Evolutionary conservation across 2,888 invertebrate species (phyloP).

Genomic region (Drosophila formosana): DNA sequence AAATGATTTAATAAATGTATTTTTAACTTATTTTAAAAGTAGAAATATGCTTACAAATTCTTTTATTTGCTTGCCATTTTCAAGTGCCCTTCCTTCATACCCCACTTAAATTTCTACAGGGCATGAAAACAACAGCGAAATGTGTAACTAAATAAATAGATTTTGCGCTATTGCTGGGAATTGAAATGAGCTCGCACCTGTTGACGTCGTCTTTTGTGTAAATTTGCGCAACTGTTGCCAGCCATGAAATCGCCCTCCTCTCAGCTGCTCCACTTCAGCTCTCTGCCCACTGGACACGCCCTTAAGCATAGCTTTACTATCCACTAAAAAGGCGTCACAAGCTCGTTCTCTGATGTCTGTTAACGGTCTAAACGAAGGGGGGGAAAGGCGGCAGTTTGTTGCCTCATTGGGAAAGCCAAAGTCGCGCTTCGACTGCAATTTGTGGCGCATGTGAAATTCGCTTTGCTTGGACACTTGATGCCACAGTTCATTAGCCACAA

Average conservation of each 20-base stretch:
- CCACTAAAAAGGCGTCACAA: slow-evolving; percentile 6
- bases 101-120: background rate
- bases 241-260: slow-evolving; percentile 20
- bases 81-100: background rate
- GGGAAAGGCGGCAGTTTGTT: background rate
- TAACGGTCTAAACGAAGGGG: slow-evolving; percentile 28
- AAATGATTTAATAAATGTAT: no score
- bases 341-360: slow-evolving; percentile 42
- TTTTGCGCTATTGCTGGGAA: slow-evolving; percentile 51
- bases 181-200: slow-evolving; percentile 68
- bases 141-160: slow-evolving; percentile 71
- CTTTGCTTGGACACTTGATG: slow-evolving; percentile 35
- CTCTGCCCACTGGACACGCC: background rate
- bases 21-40: no score
- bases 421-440: slow-evolving; percentile 41
- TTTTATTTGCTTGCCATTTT: background rate
- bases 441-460: slow-evolving; percentile 34
- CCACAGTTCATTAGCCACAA: slow-evolving; percentile 44
- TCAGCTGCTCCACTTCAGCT: background rate
- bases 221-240: slow-evolving; percentile 72
- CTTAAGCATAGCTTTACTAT: background rate
- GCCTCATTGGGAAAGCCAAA: slow-evolving; percentile 36
- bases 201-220: slow-evolving; percentile 63
- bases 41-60: no score
- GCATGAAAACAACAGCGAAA: slow-evolving; percentile 36